phyloP scores from a whole-genome alignment of 2,888 invertebrate genomes.

The Dastarcus helophoroides region DNA sequence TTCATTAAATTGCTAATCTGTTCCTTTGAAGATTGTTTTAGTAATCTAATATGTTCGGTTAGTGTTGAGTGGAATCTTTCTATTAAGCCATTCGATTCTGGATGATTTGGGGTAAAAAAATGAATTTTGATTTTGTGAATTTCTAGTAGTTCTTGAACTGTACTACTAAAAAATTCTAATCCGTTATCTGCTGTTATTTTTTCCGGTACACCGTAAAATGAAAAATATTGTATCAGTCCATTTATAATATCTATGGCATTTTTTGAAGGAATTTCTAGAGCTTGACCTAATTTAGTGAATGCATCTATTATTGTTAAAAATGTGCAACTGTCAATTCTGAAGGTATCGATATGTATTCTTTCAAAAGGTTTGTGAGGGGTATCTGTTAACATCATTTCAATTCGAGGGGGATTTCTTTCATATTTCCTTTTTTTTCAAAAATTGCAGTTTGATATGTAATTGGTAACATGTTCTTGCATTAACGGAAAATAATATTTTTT shows the following conservation, averaged over 20 bases:
- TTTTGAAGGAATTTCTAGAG: neutral
- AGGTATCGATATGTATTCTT: too few relatives aligned
- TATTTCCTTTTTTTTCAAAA: conserved; percentile 7
- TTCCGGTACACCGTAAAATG: too few relatives aligned
- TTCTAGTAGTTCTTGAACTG: conserved; percentile 5
- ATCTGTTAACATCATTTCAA: conserved; percentile 5
- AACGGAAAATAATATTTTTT: conserved; percentile 8
- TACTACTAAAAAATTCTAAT: conserved; percentile 9
- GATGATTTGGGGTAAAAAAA: neutral
- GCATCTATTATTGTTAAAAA: conserved; percentile 5
- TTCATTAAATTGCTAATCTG: conserved; percentile 3
- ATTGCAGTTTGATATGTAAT: too few relatives aligned
- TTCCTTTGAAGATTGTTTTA: neutral
- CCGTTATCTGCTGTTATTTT: too few relatives aligned
- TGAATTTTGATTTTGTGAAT: conserved; percentile 6
- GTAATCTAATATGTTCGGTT: conserved; percentile 7
- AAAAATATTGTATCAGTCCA: conserved; percentile 6
- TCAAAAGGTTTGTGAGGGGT: too few relatives aligned
- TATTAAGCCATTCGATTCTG: conserved; percentile 4
- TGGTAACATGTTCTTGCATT: conserved; percentile 7
- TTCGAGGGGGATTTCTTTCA: conserved; percentile 9
- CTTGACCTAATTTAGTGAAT: too few relatives aligned
- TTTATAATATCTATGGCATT: conserved; percentile 3
- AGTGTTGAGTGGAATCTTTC: conserved; percentile 10
- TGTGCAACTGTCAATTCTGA: conserved; percentile 3